Evolutionary conservation across 2,888 invertebrate genomes (phyloP), one percentile per base, ranked within the genome.

Genomic region (Sturmia bella): DNA sequence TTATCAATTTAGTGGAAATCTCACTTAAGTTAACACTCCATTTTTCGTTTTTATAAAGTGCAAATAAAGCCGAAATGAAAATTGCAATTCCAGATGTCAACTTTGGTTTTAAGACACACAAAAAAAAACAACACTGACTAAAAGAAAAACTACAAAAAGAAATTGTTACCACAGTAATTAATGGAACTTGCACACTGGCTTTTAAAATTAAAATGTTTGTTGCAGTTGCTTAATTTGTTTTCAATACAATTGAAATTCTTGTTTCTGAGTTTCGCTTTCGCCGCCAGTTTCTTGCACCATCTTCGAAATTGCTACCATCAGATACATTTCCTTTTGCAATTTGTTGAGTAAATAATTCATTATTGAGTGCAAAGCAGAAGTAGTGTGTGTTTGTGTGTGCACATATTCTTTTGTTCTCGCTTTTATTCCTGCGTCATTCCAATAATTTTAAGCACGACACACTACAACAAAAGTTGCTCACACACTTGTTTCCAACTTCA

Each of bases 281-380:
- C n/a, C n/a, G 21, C 45, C 17, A 15, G 27, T 27, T 54, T 54
- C 24, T 5, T 24, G 45, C 27, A 12, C 1, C 27, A 57, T 41
- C 7, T 37, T 50, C 19, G 21, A 32, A 0, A 32, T 48, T 19
- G 9, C 43, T 19, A 41, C 21, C 45, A 7, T 32, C 32, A 37
- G 19, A 6, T 41, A 24, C 41, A 76, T 41, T 50, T 59, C 41
- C 24, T 54, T 54, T 61, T 37, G 61, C 24, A 37, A 69, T 54
- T 76, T 76, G 59, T 54, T 68, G 52, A 69, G 61, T 76, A 69
- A 63, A 69, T 63, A 76, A 63, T 54, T 63, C 54, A 37, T 52
- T n/a, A 17, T 52, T 56, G 56, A 41, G 12, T 43, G 54, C 5
- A 15, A n/a, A 19, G 9, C 32, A 32, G 32, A 32, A 32, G 13